Evolutionary conservation across 2,797 vertebrate species (phyloP).

Genomic region (Selene dorsalis): DNA sequence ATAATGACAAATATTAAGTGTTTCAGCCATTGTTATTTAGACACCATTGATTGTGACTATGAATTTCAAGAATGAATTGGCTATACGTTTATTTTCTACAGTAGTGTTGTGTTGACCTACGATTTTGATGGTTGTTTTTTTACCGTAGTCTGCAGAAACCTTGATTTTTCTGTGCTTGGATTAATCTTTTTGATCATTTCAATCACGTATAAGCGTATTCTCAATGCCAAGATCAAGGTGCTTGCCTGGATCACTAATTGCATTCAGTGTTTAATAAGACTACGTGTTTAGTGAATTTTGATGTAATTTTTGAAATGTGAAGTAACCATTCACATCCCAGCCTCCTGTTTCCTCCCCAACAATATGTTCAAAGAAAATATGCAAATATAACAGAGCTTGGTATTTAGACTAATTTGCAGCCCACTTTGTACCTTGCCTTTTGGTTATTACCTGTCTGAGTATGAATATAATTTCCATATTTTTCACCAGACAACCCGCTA

Average conservation of each 20-base stretch:
- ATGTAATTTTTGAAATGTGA: slow-evolving; percentile 43
- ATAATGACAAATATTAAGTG: neutral
- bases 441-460: slow-evolving; percentile 70
- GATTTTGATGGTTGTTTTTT: neutral
- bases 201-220: slow-evolving; percentile 24
- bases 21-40: neutral
- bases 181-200: slow-evolving; percentile 23
- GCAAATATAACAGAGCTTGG: slow-evolving; percentile 60
- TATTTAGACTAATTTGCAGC: slow-evolving; percentile 67
- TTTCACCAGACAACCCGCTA: slow-evolving; percentile 60
- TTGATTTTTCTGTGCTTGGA: neutral
- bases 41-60: too few species aligned
- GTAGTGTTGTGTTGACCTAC: neutral
- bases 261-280: slow-evolving; percentile 8
- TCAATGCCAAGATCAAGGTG: slow-evolving; percentile 33
- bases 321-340: slow-evolving; percentile 25
- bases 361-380: slow-evolving; percentile 61
- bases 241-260: slow-evolving; percentile 7
- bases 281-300: slow-evolving; percentile 33
- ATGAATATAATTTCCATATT: slow-evolving; percentile 77
- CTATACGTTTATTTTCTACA: neutral
- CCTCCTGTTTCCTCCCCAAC: neutral
- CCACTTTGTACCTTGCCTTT: slow-evolving; percentile 64
- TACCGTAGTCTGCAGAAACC: too few species aligned
- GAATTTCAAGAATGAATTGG: neutral